phyloP scores from a whole-genome alignment of 2,888 invertebrate genomes.

The Cosmia pyralina region DNA sequence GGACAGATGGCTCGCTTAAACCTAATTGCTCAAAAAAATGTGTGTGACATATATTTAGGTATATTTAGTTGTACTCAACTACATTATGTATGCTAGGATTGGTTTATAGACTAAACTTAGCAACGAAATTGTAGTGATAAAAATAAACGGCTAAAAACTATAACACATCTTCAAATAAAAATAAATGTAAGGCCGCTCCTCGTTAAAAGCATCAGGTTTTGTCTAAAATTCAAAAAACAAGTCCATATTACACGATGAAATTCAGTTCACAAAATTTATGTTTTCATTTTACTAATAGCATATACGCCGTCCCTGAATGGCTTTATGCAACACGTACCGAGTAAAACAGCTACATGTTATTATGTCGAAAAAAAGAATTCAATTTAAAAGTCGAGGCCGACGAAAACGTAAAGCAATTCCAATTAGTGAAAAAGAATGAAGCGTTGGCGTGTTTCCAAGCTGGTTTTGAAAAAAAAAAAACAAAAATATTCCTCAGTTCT shows the following conservation, averaged over 20 bases:
- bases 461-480: constrained; percentile 33
- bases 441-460: constrained; percentile 48
- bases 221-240: constrained; percentile 44
- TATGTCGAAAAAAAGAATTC: constrained; percentile 58
- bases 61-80: not conserved
- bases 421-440: constrained; percentile 64
- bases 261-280: constrained; percentile 51
- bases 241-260: constrained; percentile 38
- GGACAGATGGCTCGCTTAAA: not conserved
- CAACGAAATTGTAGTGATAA: not conserved
- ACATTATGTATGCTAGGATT: not conserved
- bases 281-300: constrained; percentile 63
- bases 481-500: constrained; percentile 26
- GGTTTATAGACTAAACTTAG: not conserved
- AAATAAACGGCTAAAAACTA: not conserved
- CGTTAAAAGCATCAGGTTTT: constrained; percentile 23
- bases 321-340: constrained; percentile 43
- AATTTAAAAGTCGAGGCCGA: constrained; percentile 58
- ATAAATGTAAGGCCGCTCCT: not conserved
- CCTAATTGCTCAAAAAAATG: not conserved
- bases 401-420: constrained; percentile 59
- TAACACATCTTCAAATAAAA: not conserved
- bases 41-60: too few species aligned
- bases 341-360: constrained; percentile 51
- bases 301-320: constrained; percentile 40